phyloP scores from a whole-genome alignment of 2,797 vertebrate genomes.

The Antrozous pallidus region DNA sequence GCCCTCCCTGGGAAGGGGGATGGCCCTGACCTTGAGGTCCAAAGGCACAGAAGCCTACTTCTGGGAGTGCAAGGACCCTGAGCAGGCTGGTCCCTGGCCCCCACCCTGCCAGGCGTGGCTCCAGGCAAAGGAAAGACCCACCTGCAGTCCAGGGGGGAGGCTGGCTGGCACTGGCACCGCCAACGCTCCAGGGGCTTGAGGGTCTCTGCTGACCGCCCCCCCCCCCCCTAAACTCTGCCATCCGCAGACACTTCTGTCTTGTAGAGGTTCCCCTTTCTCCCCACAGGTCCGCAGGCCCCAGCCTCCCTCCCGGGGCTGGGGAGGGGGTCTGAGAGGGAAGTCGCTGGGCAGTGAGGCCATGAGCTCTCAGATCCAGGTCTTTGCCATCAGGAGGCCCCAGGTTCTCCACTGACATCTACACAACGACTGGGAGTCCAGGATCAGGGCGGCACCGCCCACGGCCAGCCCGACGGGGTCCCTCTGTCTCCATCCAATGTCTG shows the following conservation, averaged over 20 bases:
- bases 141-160: not conserved
- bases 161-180: not conserved
- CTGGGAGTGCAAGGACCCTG: no score
- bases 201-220: not conserved
- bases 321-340: not conserved
- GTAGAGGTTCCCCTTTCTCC: not conserved
- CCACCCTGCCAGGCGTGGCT: not conserved
- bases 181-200: not conserved
- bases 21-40: constrained; percentile 36
- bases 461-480: rapidly evolving
- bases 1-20: not conserved
- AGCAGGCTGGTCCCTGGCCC: not conserved
- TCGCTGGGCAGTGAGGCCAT: not conserved
- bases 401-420: not conserved
- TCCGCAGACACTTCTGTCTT: not conserved
- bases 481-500: not conserved
- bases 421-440: not conserved
- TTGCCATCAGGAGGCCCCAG: not conserved
- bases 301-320: not conserved
- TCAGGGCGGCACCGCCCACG: not conserved
- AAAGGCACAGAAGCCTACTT: constrained; percentile 17
- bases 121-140: not conserved
- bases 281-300: not conserved
- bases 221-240: not conserved
- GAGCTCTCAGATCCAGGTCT: not conserved